Evolutionary conservation across 2,797 vertebrate species (phyloP).

Genomic region (Gymnocypris eckloni): DNA sequence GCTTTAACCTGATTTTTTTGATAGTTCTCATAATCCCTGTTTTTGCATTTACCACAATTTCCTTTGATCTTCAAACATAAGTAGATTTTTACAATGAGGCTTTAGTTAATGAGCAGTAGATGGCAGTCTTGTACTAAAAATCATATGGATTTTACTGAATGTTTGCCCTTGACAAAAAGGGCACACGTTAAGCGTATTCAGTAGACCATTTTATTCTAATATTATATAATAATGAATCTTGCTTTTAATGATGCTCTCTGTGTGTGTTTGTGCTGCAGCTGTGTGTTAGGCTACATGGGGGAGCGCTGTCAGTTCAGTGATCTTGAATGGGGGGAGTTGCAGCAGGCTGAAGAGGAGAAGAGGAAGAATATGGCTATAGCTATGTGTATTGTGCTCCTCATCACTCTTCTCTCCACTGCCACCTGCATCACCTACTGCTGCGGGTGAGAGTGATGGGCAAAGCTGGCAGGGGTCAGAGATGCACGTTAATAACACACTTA

Average conservation of each 20-base stretch:
- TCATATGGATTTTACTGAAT: not conserved
- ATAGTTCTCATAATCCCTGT: not conserved
- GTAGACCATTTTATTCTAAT: not conserved
- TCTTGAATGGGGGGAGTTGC: conserved; percentile 90
- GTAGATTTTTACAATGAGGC: not conserved
- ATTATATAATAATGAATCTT: not conserved
- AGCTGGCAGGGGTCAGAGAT: not conserved
- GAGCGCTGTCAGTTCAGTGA: conserved; percentile 92
- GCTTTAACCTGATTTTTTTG: not conserved
- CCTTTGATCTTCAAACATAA: not conserved
- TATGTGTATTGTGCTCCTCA: conserved; percentile 68
- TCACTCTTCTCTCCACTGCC: conserved; percentile 79
- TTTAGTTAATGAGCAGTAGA: conserved; percentile 67
- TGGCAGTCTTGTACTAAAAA: conserved; percentile 75
- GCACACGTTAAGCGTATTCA: not conserved
- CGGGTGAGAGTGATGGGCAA: conserved; percentile 74
- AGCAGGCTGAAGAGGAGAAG: conserved; percentile 76
- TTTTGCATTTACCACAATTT: conserved; percentile 3
- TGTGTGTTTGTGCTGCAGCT: conserved; percentile 72
- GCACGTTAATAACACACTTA: not conserved
- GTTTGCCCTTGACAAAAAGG: conserved; percentile 16
- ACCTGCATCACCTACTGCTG: conserved; percentile 78
- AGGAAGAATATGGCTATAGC: conserved; percentile 75
- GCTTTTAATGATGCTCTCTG: not conserved
- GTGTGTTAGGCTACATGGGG: conserved; percentile 84